Base-by-base conservation (phyloP, 2,797 vertebrate genomes). In the Gobio occitaniae region DNA sequence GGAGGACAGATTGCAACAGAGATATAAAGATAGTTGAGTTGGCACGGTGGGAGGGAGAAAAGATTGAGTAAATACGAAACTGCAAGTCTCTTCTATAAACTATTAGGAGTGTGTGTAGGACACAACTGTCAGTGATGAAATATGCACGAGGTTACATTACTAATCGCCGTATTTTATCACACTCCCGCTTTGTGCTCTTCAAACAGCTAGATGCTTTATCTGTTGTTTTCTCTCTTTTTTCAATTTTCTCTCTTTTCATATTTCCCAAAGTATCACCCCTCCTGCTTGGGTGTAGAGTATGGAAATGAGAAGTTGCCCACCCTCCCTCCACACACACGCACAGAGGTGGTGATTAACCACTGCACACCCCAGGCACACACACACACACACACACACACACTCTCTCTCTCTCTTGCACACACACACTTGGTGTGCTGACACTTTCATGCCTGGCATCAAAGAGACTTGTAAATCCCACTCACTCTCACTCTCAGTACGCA, bases 51-150 rank as follows among this genome's bases (percentile, higher is more conserved):
- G 84, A 70, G 80, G 69, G 85, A 76, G 65, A 41, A 17, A 54
- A 66, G 69, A 65, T 68, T 63, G 36, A 63, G 54, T 80, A 84
- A 72, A 80, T 54, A 54, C 13, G 66, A 80, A 78, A 69, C 32
- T 0, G 38, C 48, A 72, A 79, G 70, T 79, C 83, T 70, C 61
- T 81, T 82, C 54, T 44, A 56, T 71, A 54, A 56, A 70, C 21
- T 78, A 82, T 82, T 84, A 32, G 36, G 54, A 74, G 50, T 86
- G 93, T 92, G 93, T 94, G 93, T 94, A 86, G 94, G 93, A 85
- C 92, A 90, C 10, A 92, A 94, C 85, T 92, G 91, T 69, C 61
- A 50, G 61, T 50, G 81, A 82, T 91, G 66, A 87, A 89, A 88
- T 86, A 88, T 89, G 87, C 82, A 89, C 59, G 52, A 86, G 86